These are phyloP conservation scores for Byasa hedistus DNA, from an alignment of 2,888 invertebrate species.

Conservation along the genomic window DNA sequence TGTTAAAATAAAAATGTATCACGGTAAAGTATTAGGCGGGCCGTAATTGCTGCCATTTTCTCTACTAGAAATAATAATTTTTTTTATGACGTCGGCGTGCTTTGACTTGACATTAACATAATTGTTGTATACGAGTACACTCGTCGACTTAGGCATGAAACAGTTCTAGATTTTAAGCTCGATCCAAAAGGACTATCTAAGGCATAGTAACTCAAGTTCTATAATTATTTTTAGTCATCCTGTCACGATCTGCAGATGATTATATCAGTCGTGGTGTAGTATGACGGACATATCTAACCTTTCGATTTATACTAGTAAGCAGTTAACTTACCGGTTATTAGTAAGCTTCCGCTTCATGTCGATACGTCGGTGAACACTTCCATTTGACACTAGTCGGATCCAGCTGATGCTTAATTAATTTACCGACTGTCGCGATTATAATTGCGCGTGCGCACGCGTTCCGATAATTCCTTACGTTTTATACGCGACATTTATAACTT, in stretches of 20 bases:
- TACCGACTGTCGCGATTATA: conserved; percentile 14
- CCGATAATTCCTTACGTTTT: conserved; percentile 5
- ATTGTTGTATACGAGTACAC: conserved; percentile 34
- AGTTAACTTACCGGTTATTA: too few species aligned
- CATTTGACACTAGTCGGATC: too few species aligned
- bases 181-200: too few species aligned
- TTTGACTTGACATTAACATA: conserved; percentile 41
- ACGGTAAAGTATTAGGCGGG: conserved; percentile 30
- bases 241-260: too few species aligned
- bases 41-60: conserved; percentile 40
- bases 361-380: too few species aligned
- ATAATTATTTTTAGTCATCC: too few species aligned
- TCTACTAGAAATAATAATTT: conserved; percentile 23
- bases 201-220: too few species aligned
- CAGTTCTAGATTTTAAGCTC: not conserved
- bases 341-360: too few species aligned
- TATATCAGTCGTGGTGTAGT: too few species aligned
- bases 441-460: not conserved
- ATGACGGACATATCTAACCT: too few species aligned
- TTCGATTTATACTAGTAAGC: too few species aligned
- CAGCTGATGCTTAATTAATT: conserved; percentile 27
- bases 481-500: conserved; percentile 15
- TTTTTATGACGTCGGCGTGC: conserved; percentile 21
- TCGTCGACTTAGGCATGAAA: not conserved
- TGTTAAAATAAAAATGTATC: not conserved